Evolutionary conservation across 30 jellyfish, hydroid and myxozoan genomes (phyloP).

Genomic region (Mastigias papua): DNA sequence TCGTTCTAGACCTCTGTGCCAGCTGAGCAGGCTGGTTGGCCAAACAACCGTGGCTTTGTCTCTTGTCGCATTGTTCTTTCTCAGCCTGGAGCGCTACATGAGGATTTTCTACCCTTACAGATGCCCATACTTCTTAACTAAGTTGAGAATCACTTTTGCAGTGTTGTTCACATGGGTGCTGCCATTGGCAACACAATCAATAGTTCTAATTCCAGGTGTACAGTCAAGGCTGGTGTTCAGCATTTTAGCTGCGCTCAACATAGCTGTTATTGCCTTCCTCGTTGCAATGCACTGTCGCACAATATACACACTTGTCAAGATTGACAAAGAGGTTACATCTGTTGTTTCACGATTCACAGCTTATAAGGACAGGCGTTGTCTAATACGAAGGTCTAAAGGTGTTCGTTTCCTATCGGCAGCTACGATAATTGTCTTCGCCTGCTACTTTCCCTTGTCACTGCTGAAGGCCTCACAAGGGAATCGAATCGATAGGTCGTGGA

Average conservation of each 20-base stretch:
- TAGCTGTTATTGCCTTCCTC: background rate
- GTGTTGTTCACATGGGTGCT: conserved; percentile 40
- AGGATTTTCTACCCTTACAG: conserved; percentile 55
- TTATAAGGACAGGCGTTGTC: background rate
- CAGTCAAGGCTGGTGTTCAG: background rate
- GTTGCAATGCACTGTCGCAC: conserved; percentile 13
- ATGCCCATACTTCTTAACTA: conserved; percentile 18
- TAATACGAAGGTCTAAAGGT: conserved; percentile 35
- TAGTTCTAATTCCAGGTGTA: conserved; percentile 5
- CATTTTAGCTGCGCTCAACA: conserved; percentile 4
- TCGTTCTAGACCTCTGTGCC: background rate
- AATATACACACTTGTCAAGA: conserved; percentile 13
- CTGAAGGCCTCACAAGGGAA: background rate
- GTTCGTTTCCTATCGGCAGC: conserved; percentile 12
- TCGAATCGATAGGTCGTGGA: background rate
- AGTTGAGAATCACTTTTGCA: background rate
- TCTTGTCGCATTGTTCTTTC: conserved; percentile 26
- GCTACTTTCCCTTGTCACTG: conserved; percentile 46
- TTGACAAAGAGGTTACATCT: conserved; percentile 2
- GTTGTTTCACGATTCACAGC: conserved; percentile 27
- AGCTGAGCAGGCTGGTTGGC: conserved; percentile 23
- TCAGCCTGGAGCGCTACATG: conserved; percentile 50
- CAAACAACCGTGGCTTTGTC: conserved; percentile 17
- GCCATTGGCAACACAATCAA: conserved; percentile 31
- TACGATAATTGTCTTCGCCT: background rate